These are phyloP conservation scores for Leguminivora glycinivorella DNA, from an alignment of 1,140 invertebrate genomes.

Conservation along the genomic window DNA sequence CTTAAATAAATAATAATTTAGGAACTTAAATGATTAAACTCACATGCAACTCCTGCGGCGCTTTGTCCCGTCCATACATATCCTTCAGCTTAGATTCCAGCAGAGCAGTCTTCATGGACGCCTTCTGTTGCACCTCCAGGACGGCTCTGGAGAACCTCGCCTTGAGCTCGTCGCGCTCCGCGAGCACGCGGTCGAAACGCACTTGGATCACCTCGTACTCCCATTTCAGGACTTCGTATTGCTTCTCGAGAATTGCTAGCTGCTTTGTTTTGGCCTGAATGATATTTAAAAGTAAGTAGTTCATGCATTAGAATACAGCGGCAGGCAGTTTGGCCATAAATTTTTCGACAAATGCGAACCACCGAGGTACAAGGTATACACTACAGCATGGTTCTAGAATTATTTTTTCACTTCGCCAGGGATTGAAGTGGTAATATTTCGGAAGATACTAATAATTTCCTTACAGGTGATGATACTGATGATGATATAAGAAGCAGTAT, in stretches of 20 bases:
- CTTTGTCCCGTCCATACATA: conserved; percentile 56
- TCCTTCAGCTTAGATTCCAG: conserved; percentile 68
- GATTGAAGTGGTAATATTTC: too few relatives aligned
- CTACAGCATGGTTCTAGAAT: too few relatives aligned
- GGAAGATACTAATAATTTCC: too few relatives aligned
- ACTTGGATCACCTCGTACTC: conserved; percentile 86
- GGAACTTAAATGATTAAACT: too few relatives aligned
- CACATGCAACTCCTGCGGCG: conserved; percentile 61
- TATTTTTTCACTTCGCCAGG: too few relatives aligned
- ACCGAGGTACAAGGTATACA: too few relatives aligned
- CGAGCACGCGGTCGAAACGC: conserved; percentile 86
- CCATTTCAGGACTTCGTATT: conserved; percentile 87
- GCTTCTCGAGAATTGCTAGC: conserved; percentile 81
- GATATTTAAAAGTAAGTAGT: not conserved
- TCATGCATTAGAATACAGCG: too few relatives aligned
- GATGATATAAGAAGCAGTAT: too few relatives aligned
- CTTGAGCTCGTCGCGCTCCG: conserved; percentile 89
- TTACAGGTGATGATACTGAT: too few relatives aligned
- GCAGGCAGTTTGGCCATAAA: too few relatives aligned
- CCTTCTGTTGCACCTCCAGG: conserved; percentile 91
- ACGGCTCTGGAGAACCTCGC: conserved; percentile 88
- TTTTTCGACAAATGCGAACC: too few relatives aligned
- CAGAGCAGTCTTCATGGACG: conserved; percentile 77
- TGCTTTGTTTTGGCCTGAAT: conserved; percentile 83
- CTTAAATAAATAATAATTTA: too few relatives aligned